These are phyloP conservation scores for Phylloscopus whistleri DNA, from an alignment of 2,113 vertebrate species.

Conservation along the genomic window DNA sequence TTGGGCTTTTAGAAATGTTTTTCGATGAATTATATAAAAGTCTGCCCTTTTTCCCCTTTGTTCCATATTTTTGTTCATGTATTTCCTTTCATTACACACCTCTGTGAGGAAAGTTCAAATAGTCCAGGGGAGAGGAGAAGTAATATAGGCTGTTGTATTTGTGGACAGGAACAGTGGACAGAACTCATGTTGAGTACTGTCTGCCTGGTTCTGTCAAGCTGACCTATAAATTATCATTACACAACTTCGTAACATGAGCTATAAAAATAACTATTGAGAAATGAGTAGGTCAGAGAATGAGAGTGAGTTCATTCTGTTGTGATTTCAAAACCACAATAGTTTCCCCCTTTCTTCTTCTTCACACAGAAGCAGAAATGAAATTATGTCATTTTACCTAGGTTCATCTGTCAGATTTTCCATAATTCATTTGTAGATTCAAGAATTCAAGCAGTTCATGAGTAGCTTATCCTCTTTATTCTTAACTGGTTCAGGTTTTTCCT, in stretches of 20 bases:
- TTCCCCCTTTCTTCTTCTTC: constrained; percentile 37
- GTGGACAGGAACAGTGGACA: background rate
- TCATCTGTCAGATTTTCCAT: background rate
- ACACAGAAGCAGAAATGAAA: constrained; percentile 24
- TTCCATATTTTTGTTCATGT: background rate
- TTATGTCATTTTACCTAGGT: background rate
- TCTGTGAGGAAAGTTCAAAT: background rate
- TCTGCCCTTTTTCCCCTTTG: background rate
- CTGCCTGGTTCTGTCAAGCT: background rate
- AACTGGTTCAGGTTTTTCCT: accelerated
- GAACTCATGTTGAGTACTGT: background rate
- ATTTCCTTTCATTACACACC: background rate
- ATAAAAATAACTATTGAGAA: constrained; percentile 52
- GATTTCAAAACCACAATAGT: constrained; percentile 45
- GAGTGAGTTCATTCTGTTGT: constrained; percentile 29
- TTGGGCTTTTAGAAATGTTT: background rate
- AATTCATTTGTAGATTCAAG: background rate
- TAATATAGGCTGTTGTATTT: background rate
- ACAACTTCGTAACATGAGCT: constrained; percentile 2
- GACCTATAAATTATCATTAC: constrained; percentile 42
- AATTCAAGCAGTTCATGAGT: background rate
- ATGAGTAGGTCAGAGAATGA: constrained; percentile 34
- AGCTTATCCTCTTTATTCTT: background rate
- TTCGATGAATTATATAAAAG: background rate
- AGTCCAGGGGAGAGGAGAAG: background rate